Conservation (phyloP, 1,140 invertebrate species). For the Chrysopa pallens region DNA sequence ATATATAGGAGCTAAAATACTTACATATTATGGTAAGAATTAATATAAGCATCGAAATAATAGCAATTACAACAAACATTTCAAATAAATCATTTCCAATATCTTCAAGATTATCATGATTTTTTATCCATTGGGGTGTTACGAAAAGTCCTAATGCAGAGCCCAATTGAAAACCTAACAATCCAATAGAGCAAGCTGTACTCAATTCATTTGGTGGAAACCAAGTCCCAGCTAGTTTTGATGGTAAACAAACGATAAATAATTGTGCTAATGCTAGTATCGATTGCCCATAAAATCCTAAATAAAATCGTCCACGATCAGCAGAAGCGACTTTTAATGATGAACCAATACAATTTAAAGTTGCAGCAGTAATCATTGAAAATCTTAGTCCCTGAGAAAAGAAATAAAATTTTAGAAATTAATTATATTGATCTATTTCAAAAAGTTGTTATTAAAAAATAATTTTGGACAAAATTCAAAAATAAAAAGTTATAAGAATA, state of each 20-base stretch:
- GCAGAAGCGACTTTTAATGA: slow-evolving; percentile 51
- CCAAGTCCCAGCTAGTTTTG: slow-evolving; percentile 45
- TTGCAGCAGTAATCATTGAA: no score
- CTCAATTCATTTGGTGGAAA: slow-evolving; percentile 38
- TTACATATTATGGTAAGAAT: no score
- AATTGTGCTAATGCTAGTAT: slow-evolving; percentile 47
- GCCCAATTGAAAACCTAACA: slow-evolving; percentile 59
- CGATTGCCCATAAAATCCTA: slow-evolving; percentile 49
- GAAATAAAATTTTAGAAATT: no score
- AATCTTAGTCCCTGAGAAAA: no score
- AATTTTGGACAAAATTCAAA: no score
- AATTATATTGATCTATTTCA: no score
- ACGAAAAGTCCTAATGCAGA: slow-evolving; percentile 22
- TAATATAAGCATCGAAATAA: no score
- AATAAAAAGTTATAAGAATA: no score
- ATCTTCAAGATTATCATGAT: slow-evolving; percentile 18
- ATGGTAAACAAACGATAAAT: slow-evolving; percentile 51
- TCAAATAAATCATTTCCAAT: slow-evolving; percentile 19
- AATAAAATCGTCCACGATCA: slow-evolving; percentile 34
- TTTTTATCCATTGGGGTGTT: slow-evolving; percentile 23
- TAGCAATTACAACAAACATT: slow-evolving; percentile 30
- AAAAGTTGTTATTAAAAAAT: no score
- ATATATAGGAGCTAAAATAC: no score
- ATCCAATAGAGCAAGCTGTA: slow-evolving; percentile 57
- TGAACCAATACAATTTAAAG: no score